Conservation (phyloP, 2,888 invertebrate genomes). For the Pheosia gnoma region DNA sequence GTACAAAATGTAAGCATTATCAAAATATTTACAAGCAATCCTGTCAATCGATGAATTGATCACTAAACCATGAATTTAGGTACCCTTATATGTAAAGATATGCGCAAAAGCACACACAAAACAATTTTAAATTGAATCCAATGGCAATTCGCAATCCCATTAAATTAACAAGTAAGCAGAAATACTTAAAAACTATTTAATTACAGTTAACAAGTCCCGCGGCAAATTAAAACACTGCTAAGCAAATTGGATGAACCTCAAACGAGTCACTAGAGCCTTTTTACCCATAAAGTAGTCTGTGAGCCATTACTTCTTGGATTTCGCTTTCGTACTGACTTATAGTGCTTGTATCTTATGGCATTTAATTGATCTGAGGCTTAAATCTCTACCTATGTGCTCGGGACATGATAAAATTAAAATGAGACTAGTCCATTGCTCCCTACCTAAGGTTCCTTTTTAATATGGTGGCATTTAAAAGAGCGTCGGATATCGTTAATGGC, state of each 20-base stretch:
- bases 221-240: conserved; percentile 54
- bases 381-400: conserved; percentile 45
- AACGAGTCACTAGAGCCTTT: conserved; percentile 48
- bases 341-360: conserved; percentile 71
- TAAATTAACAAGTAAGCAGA: conserved; percentile 16
- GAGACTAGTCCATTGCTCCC: conserved; percentile 42
- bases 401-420: conserved; percentile 19
- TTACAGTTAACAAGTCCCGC: conserved; percentile 34
- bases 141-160: background rate
- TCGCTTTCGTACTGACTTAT: conserved; percentile 68
- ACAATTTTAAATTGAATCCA: background rate
- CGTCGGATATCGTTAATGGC: conserved; percentile 33
- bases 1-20: too few relatives aligned
- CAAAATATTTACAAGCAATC: too few relatives aligned
- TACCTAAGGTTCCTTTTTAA: background rate
- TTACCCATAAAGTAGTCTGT: conserved; percentile 64
- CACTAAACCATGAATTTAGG: too few relatives aligned
- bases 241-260: conserved; percentile 55
- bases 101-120: background rate
- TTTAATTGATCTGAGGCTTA: conserved; percentile 70
- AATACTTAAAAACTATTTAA: conserved; percentile 26
- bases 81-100: too few relatives aligned
- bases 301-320: conserved; percentile 73
- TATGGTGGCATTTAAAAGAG: conserved; percentile 14
- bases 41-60: too few relatives aligned